Evolutionary conservation across 2,888 invertebrate species (phyloP).

Genomic region (Nemoura dubitans): DNA sequence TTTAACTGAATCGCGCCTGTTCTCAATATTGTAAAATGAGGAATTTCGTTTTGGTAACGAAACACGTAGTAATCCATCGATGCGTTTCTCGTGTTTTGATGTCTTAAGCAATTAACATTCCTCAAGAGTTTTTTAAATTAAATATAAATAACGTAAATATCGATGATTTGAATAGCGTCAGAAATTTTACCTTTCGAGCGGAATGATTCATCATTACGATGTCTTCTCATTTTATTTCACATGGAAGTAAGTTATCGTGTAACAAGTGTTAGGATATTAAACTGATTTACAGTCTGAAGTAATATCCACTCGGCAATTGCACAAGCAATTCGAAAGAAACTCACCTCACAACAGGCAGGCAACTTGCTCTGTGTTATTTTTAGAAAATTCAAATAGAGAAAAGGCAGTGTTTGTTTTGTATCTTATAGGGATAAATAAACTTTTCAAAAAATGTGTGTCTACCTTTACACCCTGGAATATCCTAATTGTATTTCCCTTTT

Average conservation of each 20-base stretch:
- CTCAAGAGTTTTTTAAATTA: slow-evolving; percentile 46
- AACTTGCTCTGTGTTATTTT: slow-evolving; percentile 66
- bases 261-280: slow-evolving; percentile 63
- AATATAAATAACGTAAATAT: slow-evolving; percentile 39
- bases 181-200: slow-evolving; percentile 37
- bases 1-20: slow-evolving; percentile 41
- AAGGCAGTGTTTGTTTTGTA: slow-evolving; percentile 70
- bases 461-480: background rate
- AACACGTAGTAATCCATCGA: slow-evolving; percentile 29
- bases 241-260: slow-evolving; percentile 53
- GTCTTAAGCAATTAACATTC: slow-evolving; percentile 51
- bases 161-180: slow-evolving; percentile 39
- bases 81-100: slow-evolving; percentile 50
- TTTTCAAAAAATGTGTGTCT: slow-evolving; percentile 62
- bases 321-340: slow-evolving; percentile 56
- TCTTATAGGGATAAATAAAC: slow-evolving; percentile 70
- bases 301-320: slow-evolving; percentile 52
- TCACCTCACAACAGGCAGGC: slow-evolving; percentile 58
- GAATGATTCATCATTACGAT: background rate
- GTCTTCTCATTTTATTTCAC: slow-evolving; percentile 1
- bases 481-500: slow-evolving; percentile 31
- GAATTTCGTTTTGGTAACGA: slow-evolving; percentile 30
- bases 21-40: slow-evolving; percentile 40
- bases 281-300: slow-evolving; percentile 57
- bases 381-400: slow-evolving; percentile 62